Evolutionary conservation across 92 coral and sea anemone species (phyloP).

Genomic region (Zoanthus gigantus): DNA sequence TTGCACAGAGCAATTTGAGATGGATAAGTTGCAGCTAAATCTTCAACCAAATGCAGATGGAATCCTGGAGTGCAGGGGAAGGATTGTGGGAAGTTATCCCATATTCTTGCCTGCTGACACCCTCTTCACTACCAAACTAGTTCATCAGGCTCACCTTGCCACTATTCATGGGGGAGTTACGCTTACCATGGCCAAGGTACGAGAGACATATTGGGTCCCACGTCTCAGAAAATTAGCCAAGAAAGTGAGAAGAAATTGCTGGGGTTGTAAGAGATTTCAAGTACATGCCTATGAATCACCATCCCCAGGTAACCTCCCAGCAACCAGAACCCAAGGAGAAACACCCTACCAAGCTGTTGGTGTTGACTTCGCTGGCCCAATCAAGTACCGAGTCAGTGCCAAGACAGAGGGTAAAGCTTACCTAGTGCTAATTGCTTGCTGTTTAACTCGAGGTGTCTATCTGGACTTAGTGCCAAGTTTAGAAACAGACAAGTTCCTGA

Average conservation of each 20-base stretch:
- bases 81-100: background rate
- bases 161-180: conserved; percentile 5
- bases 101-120: background rate
- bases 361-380: conserved; percentile 24
- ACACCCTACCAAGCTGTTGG: background rate
- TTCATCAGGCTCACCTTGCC: background rate
- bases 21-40: background rate
- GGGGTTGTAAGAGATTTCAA: too few relatives aligned
- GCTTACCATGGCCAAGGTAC: conserved; percentile 1
- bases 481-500: conserved; percentile 21
- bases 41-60: background rate
- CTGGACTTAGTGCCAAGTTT: conserved; percentile 16
- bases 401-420: conserved; percentile 17
- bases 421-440: background rate
- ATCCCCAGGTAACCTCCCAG: background rate
- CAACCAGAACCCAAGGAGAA: background rate
- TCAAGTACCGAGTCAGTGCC: conserved; percentile 26
- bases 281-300: background rate
- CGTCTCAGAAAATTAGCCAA: too few relatives aligned
- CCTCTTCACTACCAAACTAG: background rate
- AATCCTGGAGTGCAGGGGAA: background rate
- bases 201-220: background rate
- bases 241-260: too few relatives aligned
- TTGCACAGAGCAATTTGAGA: too few relatives aligned
- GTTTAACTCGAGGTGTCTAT: conserved; percentile 24